Conservation (phyloP, 2,797 vertebrate species). For the Lagocephalus sceleratus region DNA sequence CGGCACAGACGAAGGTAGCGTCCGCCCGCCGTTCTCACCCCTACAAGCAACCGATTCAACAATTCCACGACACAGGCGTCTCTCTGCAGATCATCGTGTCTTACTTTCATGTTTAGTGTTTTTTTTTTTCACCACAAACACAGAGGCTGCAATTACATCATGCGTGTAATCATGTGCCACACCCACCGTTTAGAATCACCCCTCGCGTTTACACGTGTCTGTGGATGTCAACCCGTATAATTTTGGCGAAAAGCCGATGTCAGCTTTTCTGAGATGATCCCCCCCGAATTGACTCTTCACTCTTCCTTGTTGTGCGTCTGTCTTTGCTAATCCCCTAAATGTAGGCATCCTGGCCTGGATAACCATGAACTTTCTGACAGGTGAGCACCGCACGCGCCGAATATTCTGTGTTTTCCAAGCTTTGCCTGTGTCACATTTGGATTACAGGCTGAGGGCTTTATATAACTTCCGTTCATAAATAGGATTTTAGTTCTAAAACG, state of each 20-base stretch:
- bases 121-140: constrained; percentile 37
- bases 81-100: constrained; percentile 14
- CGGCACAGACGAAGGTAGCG: constrained; percentile 88
- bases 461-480: too few species aligned
- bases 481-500: background rate
- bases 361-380: constrained; percentile 93
- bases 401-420: background rate
- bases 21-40: constrained; percentile 22
- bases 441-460: too few species aligned
- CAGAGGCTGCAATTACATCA: constrained; percentile 38
- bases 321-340: constrained; percentile 17
- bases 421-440: background rate
- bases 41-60: constrained; percentile 22
- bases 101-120: constrained; percentile 8
- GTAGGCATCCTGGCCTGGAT: constrained; percentile 96
- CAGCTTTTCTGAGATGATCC: constrained; percentile 25
- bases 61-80: constrained; percentile 18
- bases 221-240: constrained; percentile 2
- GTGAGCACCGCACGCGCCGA: constrained; percentile 60
- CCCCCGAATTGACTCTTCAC: constrained; percentile 29
- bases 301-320: constrained; percentile 10
- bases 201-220: constrained; percentile 7
- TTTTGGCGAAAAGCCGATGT: constrained; percentile 20
- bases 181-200: constrained; percentile 1
- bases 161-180: constrained; percentile 2